These are phyloP conservation scores for Lasaia peninsularis DNA, from an alignment of 1,140 invertebrate species.

Conservation along the genomic window DNA sequence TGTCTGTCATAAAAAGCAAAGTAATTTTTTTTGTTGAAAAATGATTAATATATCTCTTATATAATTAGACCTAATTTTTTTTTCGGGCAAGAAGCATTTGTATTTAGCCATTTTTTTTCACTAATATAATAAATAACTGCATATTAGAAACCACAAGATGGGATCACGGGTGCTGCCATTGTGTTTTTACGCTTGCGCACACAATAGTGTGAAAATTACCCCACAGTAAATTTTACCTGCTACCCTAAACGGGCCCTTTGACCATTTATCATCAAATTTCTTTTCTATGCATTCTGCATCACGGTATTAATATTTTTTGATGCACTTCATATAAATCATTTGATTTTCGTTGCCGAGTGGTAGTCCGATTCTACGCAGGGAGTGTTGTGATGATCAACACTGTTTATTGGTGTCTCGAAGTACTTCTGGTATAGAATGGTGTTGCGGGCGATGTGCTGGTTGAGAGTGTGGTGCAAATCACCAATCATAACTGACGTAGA, in stretches of 20 bases:
- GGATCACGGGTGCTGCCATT: no score
- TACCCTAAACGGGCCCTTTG: not conserved
- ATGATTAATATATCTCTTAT: no score
- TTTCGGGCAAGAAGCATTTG: no score
- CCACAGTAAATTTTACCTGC: not conserved
- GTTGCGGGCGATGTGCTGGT: not conserved
- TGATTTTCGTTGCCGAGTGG: not conserved
- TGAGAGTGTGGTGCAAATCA: not conserved
- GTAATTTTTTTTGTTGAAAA: no score
- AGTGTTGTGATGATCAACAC: not conserved
- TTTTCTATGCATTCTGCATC: not conserved
- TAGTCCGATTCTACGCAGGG: conserved; percentile 9
- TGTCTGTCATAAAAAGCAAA: no score
- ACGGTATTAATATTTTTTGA: not conserved
- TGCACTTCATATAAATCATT: not conserved
- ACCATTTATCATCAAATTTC: not conserved
- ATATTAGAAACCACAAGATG: no score
- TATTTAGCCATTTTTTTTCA: no score
- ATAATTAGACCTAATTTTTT: no score
- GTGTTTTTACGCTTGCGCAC: not conserved
- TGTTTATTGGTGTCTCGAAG: not conserved
- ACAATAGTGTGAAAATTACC: not conserved
- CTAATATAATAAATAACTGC: no score
- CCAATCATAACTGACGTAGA: conserved; percentile 7
- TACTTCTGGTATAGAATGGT: conserved; percentile 7